phyloP scores from a whole-genome alignment of 2,888 invertebrate genomes.

The Clusia tigrina region DNA sequence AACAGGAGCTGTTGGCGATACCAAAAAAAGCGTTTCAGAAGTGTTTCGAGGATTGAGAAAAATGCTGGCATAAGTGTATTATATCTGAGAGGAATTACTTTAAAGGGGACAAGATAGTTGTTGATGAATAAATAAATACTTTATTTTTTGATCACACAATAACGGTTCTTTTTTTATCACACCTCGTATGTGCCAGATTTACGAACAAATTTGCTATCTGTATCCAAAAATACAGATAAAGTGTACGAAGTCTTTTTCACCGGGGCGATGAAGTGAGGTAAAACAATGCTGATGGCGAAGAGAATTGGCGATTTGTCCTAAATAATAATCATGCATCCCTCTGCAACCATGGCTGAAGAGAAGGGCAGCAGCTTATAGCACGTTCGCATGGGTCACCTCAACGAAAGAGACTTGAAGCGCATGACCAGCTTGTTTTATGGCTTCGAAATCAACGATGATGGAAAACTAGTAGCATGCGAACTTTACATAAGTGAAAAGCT shows the following conservation, averaged over 20 bases:
- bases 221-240: conserved; percentile 4
- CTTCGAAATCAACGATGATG: background rate
- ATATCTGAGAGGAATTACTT: too few relatives aligned
- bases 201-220: conserved; percentile 3
- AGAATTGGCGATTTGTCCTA: background rate
- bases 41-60: too few relatives aligned
- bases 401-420: background rate
- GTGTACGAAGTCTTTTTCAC: background rate
- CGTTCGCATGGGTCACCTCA: background rate
- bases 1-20: too few relatives aligned
- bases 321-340: background rate
- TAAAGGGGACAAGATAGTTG: too few relatives aligned
- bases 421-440: background rate
- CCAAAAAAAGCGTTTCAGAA: too few relatives aligned
- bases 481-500: background rate
- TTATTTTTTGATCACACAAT: too few relatives aligned
- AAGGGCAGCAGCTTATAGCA: background rate
- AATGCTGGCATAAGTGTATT: too few relatives aligned
- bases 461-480: background rate
- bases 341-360: background rate
- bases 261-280: background rate
- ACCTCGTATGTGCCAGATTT: background rate
- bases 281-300: background rate
- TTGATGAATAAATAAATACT: too few relatives aligned
- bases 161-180: too few relatives aligned